Conservation (phyloP, 1,140 invertebrate species). For the Drosophila melanica region DNA sequence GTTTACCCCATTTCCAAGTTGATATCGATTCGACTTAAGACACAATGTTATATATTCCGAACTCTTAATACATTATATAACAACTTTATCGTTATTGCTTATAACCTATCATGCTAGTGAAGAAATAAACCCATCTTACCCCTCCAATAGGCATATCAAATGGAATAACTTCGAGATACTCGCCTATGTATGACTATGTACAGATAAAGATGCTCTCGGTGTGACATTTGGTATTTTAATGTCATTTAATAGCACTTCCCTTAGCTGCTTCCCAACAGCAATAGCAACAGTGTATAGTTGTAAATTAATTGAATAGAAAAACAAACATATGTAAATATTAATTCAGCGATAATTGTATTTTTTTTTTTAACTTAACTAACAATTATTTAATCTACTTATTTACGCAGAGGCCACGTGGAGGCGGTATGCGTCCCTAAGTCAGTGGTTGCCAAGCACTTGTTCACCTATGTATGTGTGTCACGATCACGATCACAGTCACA, state of each 20-base stretch:
- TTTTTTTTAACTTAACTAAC: conserved; percentile 6
- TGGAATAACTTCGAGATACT: conserved; percentile 15
- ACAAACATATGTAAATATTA: conserved; percentile 35
- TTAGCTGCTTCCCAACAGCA: conserved; percentile 22
- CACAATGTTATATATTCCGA: conserved; percentile 13
- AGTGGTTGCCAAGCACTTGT: conserved; percentile 46
- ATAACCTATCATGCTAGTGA: conserved; percentile 31
- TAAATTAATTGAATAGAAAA: conserved; percentile 19
- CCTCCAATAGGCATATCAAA: conserved; percentile 13
- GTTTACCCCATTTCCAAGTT: conserved; percentile 26
- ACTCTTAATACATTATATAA: conserved; percentile 20
- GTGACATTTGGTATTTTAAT: conserved; percentile 8
- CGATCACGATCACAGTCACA: conserved; percentile 16
- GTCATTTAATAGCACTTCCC: conserved; percentile 8
- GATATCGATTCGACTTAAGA: conserved; percentile 17
- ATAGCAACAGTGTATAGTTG: conserved; percentile 34
- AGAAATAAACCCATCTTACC: conserved; percentile 1
- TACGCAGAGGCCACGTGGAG: conserved; percentile 75
- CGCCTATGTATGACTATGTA: not conserved
- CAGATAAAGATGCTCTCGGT: conserved; percentile 2
- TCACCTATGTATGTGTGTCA: conserved; percentile 3
- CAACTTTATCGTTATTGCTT: conserved; percentile 21
- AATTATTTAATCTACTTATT: conserved; percentile 16
- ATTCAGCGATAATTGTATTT: conserved; percentile 29
- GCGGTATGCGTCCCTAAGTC: conserved; percentile 75